phyloP scores from a whole-genome alignment of 2,888 invertebrate species.

The Oegoconia quadripuncta region DNA sequence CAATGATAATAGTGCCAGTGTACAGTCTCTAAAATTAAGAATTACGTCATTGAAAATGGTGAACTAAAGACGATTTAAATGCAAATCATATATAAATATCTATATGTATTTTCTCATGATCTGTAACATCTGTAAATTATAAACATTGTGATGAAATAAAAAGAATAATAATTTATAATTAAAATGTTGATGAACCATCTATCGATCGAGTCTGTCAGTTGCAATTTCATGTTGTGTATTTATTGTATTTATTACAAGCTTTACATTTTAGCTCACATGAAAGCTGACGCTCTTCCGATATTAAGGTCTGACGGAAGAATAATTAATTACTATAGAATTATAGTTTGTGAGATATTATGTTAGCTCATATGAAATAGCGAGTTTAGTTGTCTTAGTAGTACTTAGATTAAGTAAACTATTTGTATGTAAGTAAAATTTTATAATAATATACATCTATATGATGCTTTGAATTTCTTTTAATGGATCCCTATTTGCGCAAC shows the following conservation, averaged over 20 bases:
- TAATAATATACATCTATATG: constrained; percentile 51
- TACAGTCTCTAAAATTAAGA: constrained; percentile 37
- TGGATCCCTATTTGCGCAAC: no score
- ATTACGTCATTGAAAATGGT: constrained; percentile 22
- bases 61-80: constrained; percentile 12
- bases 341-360: constrained; percentile 68
- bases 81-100: constrained; percentile 23
- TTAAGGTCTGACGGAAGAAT: constrained; percentile 44
- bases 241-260: constrained; percentile 72
- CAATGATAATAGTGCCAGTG: constrained; percentile 68
- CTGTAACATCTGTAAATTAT: constrained; percentile 64
- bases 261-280: constrained; percentile 45
- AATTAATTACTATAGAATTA: constrained; percentile 47
- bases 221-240: constrained; percentile 62
- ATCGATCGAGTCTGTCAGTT: constrained; percentile 52
- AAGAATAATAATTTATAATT: constrained; percentile 60
- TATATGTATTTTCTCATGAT: constrained; percentile 41
- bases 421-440: constrained; percentile 75
- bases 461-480: constrained; percentile 19
- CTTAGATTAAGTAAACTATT: constrained; percentile 67
- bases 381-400: constrained; percentile 59
- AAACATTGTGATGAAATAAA: constrained; percentile 64
- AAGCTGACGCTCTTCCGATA: constrained; percentile 55
- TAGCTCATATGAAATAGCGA: constrained; percentile 68
- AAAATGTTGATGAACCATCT: constrained; percentile 42